Base-by-base conservation (phyloP, 2,888 invertebrate species). In the Trilocha varians region DNA sequence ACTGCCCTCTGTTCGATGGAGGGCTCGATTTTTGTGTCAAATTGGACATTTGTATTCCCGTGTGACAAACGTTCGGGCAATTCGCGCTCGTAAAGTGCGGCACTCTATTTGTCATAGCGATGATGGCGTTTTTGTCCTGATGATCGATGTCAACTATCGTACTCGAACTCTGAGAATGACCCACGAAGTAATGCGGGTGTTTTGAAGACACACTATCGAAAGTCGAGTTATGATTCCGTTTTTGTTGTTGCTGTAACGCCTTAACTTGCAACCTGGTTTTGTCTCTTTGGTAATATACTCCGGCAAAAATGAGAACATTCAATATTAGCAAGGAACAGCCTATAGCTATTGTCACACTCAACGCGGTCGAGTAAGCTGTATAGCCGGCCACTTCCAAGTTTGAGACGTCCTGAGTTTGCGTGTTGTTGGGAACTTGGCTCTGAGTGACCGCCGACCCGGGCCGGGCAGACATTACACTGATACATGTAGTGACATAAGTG, bases 101-200 rank as follows among this genome's bases (percentile, higher is more conserved):
- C 32, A 83, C 83, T 39, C 83, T 68, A 54, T 85, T 83, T 42
- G 84, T 82, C 78, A 86, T 83, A 16, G 87, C 80, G 37, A 87
- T 85, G 35, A 86, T 87, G 33, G 87, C 80, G 57, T 83, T 86
- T 55, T 87, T 87, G 53, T 87, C 93, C 74, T 93, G 94, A 72
- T 91, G 91, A 64, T 94, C 94, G 25, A 94, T 93, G 62, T 94
- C 94, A 4, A 95, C 94, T 46, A 94, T 93, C 32, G 94, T 93
- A 68, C 93, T 94, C 25, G 92, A 92, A 59, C 92, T 91, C 62
- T 93, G 93, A 14, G 93, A 91, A 62, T 92, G 92, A 1, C 91
- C 91, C 58, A 92, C 88, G 59, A 92, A 91, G 64, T 92, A 93
- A 72, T 94, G 93, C 14, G 93, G 91, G 65, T 94, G 93, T 62